Evolutionary conservation across 2,113 vertebrate genomes (phyloP), one percentile per base, ranked within the genome.

Genomic region (Eubucco bourcierii): DNA sequence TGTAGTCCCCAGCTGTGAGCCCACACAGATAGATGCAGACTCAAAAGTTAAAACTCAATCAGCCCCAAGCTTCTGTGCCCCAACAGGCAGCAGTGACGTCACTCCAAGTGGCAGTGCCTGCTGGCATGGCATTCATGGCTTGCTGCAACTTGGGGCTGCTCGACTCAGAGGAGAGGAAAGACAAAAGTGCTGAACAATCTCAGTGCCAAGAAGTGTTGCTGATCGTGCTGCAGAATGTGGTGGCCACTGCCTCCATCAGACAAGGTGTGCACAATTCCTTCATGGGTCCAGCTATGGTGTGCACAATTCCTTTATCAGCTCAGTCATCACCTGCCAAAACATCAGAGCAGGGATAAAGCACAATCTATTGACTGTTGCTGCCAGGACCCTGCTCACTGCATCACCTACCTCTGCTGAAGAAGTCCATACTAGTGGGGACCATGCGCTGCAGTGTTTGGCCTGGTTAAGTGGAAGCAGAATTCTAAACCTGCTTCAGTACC

Each of bases 21-120:
- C 97, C 97, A 97, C 97, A 97, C 97, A 97, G 93, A 94, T 73
- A 94, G 97, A 76, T 96, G 55, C 91, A 97, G 95, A 95, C 91
- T 91, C 88, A 92, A 84, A 88, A 92, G 87, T 96, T 88, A 95
- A 88, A 94, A 88, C 91, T 95, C 93, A 97, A 96, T 94, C 87
- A 94, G 73, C 80, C 92, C 88, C 95, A 96, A 96, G 94, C 95
- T 96, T 94, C 95, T 91, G 93, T 95, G 74, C 61, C 91, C 87
- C 65, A 90, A 87, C 34, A 75, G 74, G 56, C 87, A 92, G 81
- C 85, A 70, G 66, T 39, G 63, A 91, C 3, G 4, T 90, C 63
- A 33, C 61, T 73, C 20, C 5, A 7, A 91, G 78, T 78, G 84
- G 70, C 85, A 70, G 53, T 74, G 73, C 72, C 79, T 9, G 2